Evolutionary conservation across 2,888 invertebrate species (phyloP).

Genomic region (Crematogaster levior): DNA sequence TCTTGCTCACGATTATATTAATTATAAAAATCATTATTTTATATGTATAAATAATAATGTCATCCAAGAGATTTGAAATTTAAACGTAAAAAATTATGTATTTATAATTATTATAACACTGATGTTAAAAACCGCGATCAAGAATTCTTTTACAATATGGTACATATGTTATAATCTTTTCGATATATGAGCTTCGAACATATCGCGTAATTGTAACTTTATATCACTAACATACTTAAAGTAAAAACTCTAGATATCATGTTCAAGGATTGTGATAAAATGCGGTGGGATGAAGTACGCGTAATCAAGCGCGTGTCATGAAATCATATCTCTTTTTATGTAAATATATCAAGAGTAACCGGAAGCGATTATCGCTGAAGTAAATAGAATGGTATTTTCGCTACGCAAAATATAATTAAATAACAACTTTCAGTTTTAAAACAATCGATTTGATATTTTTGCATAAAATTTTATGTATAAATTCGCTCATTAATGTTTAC

Average conservation of each 20-base stretch:
- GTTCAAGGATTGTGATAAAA: slow-evolving; percentile 45
- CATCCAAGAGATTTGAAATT: neutral
- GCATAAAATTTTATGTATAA: neutral
- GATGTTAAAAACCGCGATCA: neutral
- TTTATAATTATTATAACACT: neutral
- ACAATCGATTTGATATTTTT: neutral
- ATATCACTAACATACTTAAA: slow-evolving; percentile 5
- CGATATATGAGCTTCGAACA: neutral
- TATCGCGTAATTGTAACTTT: slow-evolving; percentile 23
- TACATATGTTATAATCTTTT: neutral
- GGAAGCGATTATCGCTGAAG: slow-evolving; percentile 53
- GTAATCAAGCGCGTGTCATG: neutral
- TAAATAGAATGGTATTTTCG: slow-evolving; percentile 43
- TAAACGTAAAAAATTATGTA: neutral
- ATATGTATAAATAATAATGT: neutral
- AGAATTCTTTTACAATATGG: neutral
- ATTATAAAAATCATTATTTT: neutral
- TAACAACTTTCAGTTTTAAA: neutral
- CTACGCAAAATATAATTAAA: neutral
- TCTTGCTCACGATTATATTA: neutral
- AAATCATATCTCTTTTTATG: slow-evolving; percentile 48
- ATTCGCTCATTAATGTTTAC: neutral
- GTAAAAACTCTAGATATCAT: slow-evolving; percentile 36
- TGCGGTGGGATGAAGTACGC: neutral
- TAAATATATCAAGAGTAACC: slow-evolving; percentile 51